These are phyloP conservation scores for Mesitornis unicolor DNA, from an alignment of 2,113 vertebrate genomes.

Conservation along the genomic window DNA sequence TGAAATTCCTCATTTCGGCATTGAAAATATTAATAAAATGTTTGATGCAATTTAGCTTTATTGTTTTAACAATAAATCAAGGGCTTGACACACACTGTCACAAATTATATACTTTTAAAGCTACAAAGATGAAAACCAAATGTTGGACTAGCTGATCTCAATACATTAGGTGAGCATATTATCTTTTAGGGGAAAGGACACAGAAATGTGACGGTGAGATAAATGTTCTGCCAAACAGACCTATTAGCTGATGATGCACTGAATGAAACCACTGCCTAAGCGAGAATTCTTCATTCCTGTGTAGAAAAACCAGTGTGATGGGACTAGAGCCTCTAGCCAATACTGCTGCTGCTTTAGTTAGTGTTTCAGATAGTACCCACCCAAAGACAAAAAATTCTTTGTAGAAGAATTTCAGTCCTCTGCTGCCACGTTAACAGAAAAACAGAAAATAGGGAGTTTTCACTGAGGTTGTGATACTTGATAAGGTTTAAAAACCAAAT, in stretches of 20 bases:
- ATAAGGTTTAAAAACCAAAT: neutral
- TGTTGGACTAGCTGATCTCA: neutral
- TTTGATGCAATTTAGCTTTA: neutral
- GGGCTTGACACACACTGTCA: neutral
- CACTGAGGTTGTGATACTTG: neutral
- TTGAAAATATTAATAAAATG: neutral
- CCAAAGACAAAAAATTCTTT: neutral
- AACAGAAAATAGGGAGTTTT: neutral
- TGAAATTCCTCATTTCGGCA: neutral
- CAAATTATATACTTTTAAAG: neutral
- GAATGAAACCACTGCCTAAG: neutral
- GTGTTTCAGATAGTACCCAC: neutral
- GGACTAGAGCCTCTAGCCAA: neutral
- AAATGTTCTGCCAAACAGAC: neutral
- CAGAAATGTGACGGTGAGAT: neutral
- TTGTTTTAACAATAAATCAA: neutral
- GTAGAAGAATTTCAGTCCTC: neutral
- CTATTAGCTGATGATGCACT: neutral
- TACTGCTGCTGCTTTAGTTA: neutral
- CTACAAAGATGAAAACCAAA: neutral
- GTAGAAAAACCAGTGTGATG: neutral
- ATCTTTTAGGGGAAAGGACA: neutral
- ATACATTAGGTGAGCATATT: neutral
- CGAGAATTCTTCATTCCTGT: neutral
- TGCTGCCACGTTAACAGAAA: neutral